phyloP scores from a whole-genome alignment of 2,113 vertebrate genomes.

The Todiramphus saurophagus region DNA sequence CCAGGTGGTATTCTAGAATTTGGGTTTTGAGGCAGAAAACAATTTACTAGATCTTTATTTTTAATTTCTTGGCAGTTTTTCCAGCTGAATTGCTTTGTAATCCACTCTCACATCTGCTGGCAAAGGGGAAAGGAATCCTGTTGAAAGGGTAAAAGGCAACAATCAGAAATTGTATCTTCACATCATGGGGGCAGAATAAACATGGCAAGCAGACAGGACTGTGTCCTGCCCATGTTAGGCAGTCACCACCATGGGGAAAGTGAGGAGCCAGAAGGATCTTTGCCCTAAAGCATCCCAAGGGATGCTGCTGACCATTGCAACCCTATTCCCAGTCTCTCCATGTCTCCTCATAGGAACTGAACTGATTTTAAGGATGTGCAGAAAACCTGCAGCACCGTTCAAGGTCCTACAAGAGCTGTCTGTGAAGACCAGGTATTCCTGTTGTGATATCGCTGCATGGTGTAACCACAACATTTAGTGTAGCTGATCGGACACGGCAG shows the following conservation, averaged over 20 bases:
- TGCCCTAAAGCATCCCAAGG: background rate
- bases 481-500: background rate
- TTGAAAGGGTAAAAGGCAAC: background rate
- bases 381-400: background rate
- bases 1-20: background rate
- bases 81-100: background rate
- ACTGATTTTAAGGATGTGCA: background rate
- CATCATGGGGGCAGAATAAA: background rate
- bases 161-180: background rate
- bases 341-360: background rate
- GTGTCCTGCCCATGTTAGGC: rapidly evolving
- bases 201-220: background rate
- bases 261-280: background rate
- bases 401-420: background rate
- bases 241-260: rapidly evolving
- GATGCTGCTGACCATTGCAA: background rate
- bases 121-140: background rate
- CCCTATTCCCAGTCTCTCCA: background rate
- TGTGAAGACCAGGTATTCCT: background rate
- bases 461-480: background rate
- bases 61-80: background rate
- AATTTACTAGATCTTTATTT: background rate
- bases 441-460: background rate
- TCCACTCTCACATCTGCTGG: background rate
- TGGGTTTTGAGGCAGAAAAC: background rate